Evolutionary conservation across 2,888 invertebrate genomes (phyloP).

Genomic region (Carterocephalus palaemon): DNA sequence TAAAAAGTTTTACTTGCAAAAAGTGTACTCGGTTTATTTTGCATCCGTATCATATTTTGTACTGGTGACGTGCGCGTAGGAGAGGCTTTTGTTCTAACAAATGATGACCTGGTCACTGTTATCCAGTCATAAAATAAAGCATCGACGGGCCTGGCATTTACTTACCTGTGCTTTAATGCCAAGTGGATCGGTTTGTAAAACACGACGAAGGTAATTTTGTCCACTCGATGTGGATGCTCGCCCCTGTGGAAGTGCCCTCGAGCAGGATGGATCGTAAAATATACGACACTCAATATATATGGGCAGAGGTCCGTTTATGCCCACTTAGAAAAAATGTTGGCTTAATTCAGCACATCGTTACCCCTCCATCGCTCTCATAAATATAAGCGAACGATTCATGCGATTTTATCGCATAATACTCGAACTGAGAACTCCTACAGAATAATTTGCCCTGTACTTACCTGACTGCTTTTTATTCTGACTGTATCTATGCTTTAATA

Average conservation of each 20-base stretch:
- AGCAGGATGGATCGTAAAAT: slow-evolving; percentile 72
- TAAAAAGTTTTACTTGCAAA: too few species aligned
- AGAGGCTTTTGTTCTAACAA: too few species aligned
- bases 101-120: too few species aligned
- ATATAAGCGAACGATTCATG: slow-evolving; percentile 64
- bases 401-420: slow-evolving; percentile 62
- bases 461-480: slow-evolving; percentile 28
- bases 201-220: slow-evolving; percentile 64
- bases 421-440: slow-evolving; percentile 45
- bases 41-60: too few species aligned
- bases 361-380: slow-evolving; percentile 52
- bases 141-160: too few species aligned
- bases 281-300: slow-evolving; percentile 73
- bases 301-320: slow-evolving; percentile 67
- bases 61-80: too few species aligned
- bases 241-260: slow-evolving; percentile 59
- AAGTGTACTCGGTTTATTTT: too few species aligned
- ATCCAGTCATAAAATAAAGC: too few species aligned
- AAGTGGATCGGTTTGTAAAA: slow-evolving; percentile 51
- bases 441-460: slow-evolving; percentile 56
- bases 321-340: slow-evolving; percentile 76
- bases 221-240: slow-evolving; percentile 63
- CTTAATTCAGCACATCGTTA: slow-evolving; percentile 72
- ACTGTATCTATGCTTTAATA: slow-evolving; percentile 19
- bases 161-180: slow-evolving; percentile 32